Percentiles rank a stretch among this genome's conserved stretches.
Conservation (phyloP, 2,888 invertebrate genomes). For the Platyscelio sp. region DNA sequence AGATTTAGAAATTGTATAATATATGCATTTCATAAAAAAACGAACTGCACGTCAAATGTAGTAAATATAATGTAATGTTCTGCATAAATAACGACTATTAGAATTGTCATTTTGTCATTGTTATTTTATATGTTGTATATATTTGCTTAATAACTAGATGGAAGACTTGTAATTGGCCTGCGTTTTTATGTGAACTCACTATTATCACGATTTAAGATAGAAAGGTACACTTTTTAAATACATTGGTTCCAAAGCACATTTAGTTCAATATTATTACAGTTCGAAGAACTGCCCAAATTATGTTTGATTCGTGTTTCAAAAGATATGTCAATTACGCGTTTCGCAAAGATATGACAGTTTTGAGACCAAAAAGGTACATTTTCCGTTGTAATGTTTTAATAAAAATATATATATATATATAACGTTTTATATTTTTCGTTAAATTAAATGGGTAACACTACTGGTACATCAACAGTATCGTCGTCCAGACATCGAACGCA, state of each 20-base stretch:
- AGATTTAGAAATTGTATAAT: conserved; percentile 52
- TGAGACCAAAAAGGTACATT: conserved; percentile 48
- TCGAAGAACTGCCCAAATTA: conserved; percentile 36
- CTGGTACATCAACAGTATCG: too few species aligned
- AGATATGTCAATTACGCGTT: conserved; percentile 42
- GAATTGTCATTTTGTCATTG: conserved; percentile 33
- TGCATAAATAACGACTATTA: conserved; percentile 59
- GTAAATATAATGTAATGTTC: conserved; percentile 64
- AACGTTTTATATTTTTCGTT: conserved; percentile 29
- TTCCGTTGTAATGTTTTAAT: conserved; percentile 27
- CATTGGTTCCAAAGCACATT: conserved; percentile 63
- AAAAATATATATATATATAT: conserved; percentile 42
- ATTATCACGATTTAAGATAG: conserved; percentile 67
- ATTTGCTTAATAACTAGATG: conserved; percentile 60
- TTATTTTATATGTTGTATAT: conserved; percentile 38
- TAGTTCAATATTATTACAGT: conserved; percentile 57
- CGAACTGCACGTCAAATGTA: conserved; percentile 48
- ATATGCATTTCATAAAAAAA: conserved; percentile 54
- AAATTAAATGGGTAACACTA: conserved; percentile 18
- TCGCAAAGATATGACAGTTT: conserved; percentile 17
- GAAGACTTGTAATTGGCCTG: conserved; percentile 72
- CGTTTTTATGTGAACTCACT: conserved; percentile 66
- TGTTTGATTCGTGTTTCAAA: conserved; percentile 43
- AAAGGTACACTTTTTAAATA: conserved; percentile 70
- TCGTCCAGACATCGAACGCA: too few species aligned